Base-by-base conservation (phyloP, 2,888 invertebrate species). In the Perdita meconis region DNA sequence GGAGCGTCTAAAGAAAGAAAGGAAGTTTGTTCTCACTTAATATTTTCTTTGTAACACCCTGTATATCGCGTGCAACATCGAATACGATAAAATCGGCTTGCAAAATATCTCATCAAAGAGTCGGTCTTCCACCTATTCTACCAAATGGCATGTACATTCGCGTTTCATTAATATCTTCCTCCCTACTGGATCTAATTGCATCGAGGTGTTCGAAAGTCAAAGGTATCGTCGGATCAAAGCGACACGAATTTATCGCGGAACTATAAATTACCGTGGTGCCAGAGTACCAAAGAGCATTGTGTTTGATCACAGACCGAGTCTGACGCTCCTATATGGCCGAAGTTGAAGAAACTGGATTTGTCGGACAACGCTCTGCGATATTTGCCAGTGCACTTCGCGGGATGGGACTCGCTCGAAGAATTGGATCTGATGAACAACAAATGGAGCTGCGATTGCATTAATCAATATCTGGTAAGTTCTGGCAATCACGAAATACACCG, bases 401-500 rank as follows among this genome's bases (percentile, higher is more conserved):
- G 95, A 64, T 97, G 97, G 97, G 95, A 96, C 85, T 92, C 94
- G 34, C 90, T 97, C 16, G 93, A 94, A 34, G 93, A 93, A 60
- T 90, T 97, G 60, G 95, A 96, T 81, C 93, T 97, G 8, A 94
- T 94, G 40, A 94, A 94, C 85, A 97, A 97, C 90, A 95, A 96
- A 0, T 97, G 95, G 95, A 93, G 94, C 30, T 97, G 97, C 89
- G 96, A 97, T 90, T 96, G 96, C 87, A 94, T 95, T 75, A 97
- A 97, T 72, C 95, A 96, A 87, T 96, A 96, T 95, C 94, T 97
- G 92, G 95, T 97, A 16, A 90, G 88, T 89, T 70, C 59, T 63
- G 61, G 50, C 40, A 71, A 64, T 82, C 65, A 40, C 65, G 71
- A 38, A 53, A 60, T 63, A 51, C 36, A 19, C 2, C 2, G 16